A percentile compares a stretch with the other conserved stretches of the same genome.
Conservation (phyloP, 2,888 invertebrate species). For the Carabus problematicus region DNA sequence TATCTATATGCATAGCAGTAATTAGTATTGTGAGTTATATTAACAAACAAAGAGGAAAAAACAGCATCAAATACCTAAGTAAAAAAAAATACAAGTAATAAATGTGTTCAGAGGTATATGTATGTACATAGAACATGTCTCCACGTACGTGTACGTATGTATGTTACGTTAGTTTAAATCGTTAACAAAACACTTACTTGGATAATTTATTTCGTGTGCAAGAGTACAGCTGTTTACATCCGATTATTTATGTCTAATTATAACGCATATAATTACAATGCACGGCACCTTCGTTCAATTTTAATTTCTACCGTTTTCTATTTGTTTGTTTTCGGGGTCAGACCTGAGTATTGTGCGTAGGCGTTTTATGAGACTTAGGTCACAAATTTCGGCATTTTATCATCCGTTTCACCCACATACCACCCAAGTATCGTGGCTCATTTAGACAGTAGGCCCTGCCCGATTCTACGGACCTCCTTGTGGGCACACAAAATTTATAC, state of each 20-base stretch:
- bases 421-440: slow-evolving; percentile 28
- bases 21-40: no score
- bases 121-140: no score
- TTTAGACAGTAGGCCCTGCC: slow-evolving; percentile 24
- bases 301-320: background rate
- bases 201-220: no score
- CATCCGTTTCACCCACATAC: slow-evolving; percentile 36
- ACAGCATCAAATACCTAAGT: no score
- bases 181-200: no score
- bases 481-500: slow-evolving; percentile 32
- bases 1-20: no score
- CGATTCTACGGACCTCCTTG: slow-evolving; percentile 9
- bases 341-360: slow-evolving; percentile 15
- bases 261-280: slow-evolving; percentile 1
- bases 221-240: background rate
- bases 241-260: background rate
- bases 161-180: no score
- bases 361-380: slow-evolving; percentile 32
- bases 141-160: no score
- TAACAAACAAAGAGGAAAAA: no score
- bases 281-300: slow-evolving; percentile 2
- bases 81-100: no score
- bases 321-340: slow-evolving; percentile 1
- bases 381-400: slow-evolving; percentile 35
- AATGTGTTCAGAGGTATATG: no score